These are phyloP conservation scores for Acromyrmex echinatior DNA, from an alignment of 1,140 invertebrate genomes.

Conservation along the genomic window DNA sequence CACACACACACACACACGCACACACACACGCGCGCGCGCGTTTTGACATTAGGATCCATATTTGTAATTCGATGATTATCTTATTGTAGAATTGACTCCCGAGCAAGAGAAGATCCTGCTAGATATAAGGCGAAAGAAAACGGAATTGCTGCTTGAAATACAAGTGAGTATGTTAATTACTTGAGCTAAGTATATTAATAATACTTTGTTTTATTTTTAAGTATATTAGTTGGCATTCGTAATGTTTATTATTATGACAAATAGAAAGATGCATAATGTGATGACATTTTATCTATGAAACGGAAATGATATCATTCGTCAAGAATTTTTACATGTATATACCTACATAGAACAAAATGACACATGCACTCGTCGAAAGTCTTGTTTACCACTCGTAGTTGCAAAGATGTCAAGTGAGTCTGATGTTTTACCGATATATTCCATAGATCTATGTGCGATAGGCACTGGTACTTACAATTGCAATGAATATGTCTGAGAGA, in stretches of 20 bases:
- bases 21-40: too few relatives aligned
- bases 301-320: slow-evolving; percentile 46
- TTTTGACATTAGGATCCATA: background rate
- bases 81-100: slow-evolving; percentile 94
- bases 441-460: background rate
- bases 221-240: background rate
- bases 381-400: background rate
- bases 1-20: too few relatives aligned
- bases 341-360: background rate
- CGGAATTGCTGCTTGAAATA: slow-evolving; percentile 96
- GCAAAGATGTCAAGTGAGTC: background rate
- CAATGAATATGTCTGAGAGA: background rate
- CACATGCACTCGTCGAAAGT: background rate
- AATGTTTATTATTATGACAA: background rate
- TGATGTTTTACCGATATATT: slow-evolving; percentile 26
- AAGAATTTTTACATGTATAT: slow-evolving; percentile 6
- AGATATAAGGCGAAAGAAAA: slow-evolving; percentile 95
- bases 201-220: slow-evolving; percentile 7
- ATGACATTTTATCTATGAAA: background rate
- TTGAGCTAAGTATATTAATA: background rate
- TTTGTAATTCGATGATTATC: slow-evolving; percentile 27
- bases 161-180: slow-evolving; percentile 90
- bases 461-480: background rate
- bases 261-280: background rate
- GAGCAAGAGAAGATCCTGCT: slow-evolving; percentile 96